phyloP scores from a whole-genome alignment of 1,140 invertebrate species.

The Neodiprion lecontei region DNA sequence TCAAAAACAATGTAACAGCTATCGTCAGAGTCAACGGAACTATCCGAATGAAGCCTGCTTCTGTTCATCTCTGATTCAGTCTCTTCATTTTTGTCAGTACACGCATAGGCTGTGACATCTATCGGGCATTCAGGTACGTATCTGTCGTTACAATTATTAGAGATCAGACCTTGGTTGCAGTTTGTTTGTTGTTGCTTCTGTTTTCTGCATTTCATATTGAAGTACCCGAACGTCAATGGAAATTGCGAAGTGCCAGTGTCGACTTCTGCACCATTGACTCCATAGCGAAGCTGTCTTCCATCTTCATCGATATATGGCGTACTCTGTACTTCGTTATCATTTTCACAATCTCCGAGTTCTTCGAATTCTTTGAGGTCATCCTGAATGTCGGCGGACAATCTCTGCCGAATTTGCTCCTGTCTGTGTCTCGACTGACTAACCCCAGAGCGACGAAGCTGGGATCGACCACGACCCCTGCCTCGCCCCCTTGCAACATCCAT shows the following conservation, averaged over 20 bases:
- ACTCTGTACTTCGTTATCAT: neutral
- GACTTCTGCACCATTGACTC: neutral
- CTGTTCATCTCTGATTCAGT: constrained; percentile 23
- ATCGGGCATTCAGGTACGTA: constrained; percentile 24
- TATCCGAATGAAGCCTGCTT: constrained; percentile 44
- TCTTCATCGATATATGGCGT: neutral
- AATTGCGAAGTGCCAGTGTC: constrained; percentile 5
- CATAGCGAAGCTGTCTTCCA: neutral
- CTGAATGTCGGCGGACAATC: constrained; percentile 35
- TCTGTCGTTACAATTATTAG: constrained; percentile 24
- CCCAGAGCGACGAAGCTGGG: constrained; percentile 42
- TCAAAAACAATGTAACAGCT: constrained; percentile 55
- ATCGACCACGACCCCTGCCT: constrained; percentile 38
- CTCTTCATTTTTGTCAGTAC: constrained; percentile 11
- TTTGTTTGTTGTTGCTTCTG: neutral
- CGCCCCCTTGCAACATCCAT: constrained; percentile 30
- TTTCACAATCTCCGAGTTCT: constrained; percentile 30
- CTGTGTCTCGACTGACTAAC: constrained; percentile 45
- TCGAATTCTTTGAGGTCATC: constrained; percentile 37
- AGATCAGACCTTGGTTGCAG: constrained; percentile 23
- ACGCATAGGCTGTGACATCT: neutral
- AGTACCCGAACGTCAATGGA: neutral
- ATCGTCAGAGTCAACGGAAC: constrained; percentile 56
- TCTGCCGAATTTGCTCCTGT: constrained; percentile 38
- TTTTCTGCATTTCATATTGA: neutral